A percentile compares a stretch with the other conserved stretches of the same genome.
Evolutionary conservation across 2,113 vertebrate genomes (phyloP).

Genomic region (Panthera leo): DNA sequence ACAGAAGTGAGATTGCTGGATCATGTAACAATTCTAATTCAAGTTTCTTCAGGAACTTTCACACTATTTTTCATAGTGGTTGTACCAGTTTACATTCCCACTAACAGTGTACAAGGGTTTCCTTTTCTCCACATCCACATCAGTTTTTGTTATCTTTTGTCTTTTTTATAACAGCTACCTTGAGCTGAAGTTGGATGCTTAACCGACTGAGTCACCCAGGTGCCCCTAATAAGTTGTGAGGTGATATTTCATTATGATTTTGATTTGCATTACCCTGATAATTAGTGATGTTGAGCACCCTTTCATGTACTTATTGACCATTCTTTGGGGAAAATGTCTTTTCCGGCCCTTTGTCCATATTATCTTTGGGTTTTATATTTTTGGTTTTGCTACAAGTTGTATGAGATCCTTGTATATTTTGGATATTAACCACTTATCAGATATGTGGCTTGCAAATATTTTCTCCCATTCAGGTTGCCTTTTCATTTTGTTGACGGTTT

Average conservation of each 20-base stretch:
- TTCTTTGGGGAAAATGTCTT: not conserved
- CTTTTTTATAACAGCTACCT: not conserved
- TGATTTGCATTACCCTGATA: not conserved
- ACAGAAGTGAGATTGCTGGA: not conserved
- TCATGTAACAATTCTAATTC: not conserved
- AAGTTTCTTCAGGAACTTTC: not conserved
- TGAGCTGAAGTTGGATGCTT: not conserved
- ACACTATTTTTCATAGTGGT: not conserved
- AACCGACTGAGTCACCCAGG: not conserved
- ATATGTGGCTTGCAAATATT: not conserved
- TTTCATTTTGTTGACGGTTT: not conserved
- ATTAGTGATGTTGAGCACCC: not conserved
- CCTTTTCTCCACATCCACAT: not conserved
- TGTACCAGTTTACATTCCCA: not conserved
- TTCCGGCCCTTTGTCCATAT: not conserved
- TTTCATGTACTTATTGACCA: not conserved
- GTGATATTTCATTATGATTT: not conserved
- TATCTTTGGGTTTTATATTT: not conserved
- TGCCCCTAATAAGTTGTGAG: not conserved
- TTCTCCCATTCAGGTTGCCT: not conserved
- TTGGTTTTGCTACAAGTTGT: not conserved
- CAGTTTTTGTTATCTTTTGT: not conserved
- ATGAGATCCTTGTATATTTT: not conserved
- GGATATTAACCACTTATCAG: not conserved
- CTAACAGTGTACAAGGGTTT: not conserved